Evolutionary conservation across 2,113 vertebrate species (phyloP).

Genomic region (Montifringilla adamsi): DNA sequence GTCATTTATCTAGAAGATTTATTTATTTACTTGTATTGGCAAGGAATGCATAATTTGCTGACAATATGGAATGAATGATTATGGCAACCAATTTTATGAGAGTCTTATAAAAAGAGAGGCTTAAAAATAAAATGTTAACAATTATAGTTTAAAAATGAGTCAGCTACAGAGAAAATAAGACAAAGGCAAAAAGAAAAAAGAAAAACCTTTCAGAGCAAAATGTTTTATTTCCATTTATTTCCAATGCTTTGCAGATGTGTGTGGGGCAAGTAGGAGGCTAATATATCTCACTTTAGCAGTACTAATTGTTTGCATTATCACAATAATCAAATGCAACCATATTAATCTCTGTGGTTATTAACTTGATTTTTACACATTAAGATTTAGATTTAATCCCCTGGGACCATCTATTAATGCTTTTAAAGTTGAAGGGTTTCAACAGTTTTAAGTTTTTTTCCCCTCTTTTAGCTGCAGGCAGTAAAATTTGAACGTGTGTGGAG

Average conservation of each 20-base stretch:
- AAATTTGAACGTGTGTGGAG: slow-evolving; percentile 83
- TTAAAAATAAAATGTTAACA: slow-evolving; percentile 51
- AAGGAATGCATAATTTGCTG: slow-evolving; percentile 9
- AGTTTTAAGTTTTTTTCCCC: slow-evolving; percentile 78
- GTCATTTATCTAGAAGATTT: slow-evolving; percentile 25
- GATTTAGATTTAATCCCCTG: slow-evolving; percentile 84
- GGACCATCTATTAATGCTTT: slow-evolving; percentile 85
- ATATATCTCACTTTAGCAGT: slow-evolving; percentile 79
- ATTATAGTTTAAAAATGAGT: slow-evolving; percentile 69
- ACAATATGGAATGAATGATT: slow-evolving; percentile 36
- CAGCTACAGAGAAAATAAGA: slow-evolving; percentile 65
- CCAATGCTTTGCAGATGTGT: slow-evolving; percentile 69
- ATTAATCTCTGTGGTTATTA: slow-evolving; percentile 85
- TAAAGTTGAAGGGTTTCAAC: slow-evolving; percentile 87
- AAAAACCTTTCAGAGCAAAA: slow-evolving; percentile 55
- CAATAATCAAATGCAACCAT: slow-evolving; percentile 84
- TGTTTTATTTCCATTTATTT: slow-evolving; percentile 73
- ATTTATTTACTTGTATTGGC: slow-evolving; percentile 30
- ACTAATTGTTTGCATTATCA: slow-evolving; percentile 85
- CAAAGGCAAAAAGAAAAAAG: slow-evolving; percentile 58
- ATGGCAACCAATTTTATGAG: slow-evolving; percentile 26
- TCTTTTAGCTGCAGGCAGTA: slow-evolving; percentile 87
- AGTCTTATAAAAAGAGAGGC: slow-evolving; percentile 33
- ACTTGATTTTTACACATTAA: slow-evolving; percentile 86
- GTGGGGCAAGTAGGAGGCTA: slow-evolving; percentile 75